Conservation (phyloP, 2,888 invertebrate species). For the Piscicola geometra region DNA sequence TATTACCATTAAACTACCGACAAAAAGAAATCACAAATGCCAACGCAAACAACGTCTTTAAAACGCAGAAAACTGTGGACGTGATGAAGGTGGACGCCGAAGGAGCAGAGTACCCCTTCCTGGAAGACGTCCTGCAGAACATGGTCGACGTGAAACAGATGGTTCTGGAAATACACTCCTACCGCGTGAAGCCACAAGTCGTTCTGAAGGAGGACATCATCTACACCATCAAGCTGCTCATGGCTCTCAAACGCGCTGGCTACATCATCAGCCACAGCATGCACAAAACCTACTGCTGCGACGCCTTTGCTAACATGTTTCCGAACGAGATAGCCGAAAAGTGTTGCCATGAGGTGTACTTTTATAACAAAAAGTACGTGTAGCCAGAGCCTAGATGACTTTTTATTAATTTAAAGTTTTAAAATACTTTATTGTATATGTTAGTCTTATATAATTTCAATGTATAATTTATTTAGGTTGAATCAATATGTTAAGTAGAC, state of each 20-base stretch:
- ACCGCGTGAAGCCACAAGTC: neutral
- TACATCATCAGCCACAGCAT: conserved; percentile 6
- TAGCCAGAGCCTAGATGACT: too few species aligned
- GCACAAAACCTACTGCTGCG: neutral
- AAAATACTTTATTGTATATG: too few species aligned
- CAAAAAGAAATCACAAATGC: neutral
- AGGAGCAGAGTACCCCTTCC: conserved; percentile 13
- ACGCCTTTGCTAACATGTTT: neutral
- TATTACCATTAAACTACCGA: neutral
- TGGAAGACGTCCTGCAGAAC: neutral
- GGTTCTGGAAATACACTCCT: conserved; percentile 12
- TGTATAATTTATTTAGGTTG: too few species aligned
- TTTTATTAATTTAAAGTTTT: too few species aligned
- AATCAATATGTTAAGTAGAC: too few species aligned
- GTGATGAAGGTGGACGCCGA: conserved; percentile 19
- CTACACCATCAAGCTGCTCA: conserved; percentile 2
- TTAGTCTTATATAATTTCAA: too few species aligned
- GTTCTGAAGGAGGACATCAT: conserved; percentile 7
- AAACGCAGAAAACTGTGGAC: neutral
- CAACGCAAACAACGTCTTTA: neutral
- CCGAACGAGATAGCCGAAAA: conserved; percentile 12
- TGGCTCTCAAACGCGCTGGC: neutral
- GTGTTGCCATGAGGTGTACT: conserved; percentile 22
- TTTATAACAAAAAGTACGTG: conserved; percentile 14
- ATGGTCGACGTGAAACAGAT: conserved; percentile 20